Conservation (phyloP, 2,888 invertebrate species). For the Notodonta dromedarius region DNA sequence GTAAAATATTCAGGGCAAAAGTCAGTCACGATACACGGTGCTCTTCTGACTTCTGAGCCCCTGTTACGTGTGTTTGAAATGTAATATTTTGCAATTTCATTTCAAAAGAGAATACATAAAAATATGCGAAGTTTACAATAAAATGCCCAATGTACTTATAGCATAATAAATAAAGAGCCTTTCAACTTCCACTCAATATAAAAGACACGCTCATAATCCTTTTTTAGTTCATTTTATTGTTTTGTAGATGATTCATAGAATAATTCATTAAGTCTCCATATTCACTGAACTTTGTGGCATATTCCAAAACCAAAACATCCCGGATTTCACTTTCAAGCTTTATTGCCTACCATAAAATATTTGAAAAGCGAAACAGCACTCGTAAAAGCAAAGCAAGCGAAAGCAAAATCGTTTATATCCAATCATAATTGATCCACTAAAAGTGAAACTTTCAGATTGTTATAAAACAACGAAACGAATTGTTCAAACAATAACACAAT, state of each 20-base stretch:
- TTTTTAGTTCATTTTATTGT: no score
- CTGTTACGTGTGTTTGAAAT: conserved; percentile 43
- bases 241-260: no score
- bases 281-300: no score
- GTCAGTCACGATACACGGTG: conserved; percentile 73
- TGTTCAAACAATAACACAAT: conserved; percentile 66
- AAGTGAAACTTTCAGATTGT: conserved; percentile 60
- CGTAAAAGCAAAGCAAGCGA: no score
- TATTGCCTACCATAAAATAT: conserved; percentile 32
- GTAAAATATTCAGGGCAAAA: conserved; percentile 81
- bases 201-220: no score
- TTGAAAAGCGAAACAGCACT: conserved; percentile 52
- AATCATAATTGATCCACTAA: conserved; percentile 52
- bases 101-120: neutral
- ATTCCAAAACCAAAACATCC: conserved; percentile 4
- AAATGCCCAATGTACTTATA: no score
- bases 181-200: no score
- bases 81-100: conserved; percentile 11
- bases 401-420: conserved; percentile 60
- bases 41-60: conserved; percentile 54
- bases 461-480: conserved; percentile 52
- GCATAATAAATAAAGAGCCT: no score
- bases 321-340: conserved; percentile 37
- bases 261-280: neutral
- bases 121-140: neutral